Percentiles rank a stretch among this genome's conserved stretches.
Evolutionary conservation across 1,140 invertebrate genomes (phyloP).

Genomic region (Macrocentrus cingulum): DNA sequence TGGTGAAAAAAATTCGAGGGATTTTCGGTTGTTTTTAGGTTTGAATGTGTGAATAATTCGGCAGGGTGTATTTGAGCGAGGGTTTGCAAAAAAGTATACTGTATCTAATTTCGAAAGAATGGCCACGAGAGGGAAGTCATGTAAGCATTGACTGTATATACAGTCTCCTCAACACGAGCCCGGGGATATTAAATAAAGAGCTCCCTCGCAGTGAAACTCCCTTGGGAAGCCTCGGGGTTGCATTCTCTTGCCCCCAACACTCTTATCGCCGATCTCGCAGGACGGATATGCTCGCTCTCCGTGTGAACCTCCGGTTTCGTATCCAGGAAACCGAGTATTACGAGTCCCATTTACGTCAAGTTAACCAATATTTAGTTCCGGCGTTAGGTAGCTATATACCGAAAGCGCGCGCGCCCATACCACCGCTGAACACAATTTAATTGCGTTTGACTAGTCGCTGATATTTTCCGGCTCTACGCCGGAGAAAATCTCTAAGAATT

Average conservation of each 20-base stretch:
- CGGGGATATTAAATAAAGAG: slow-evolving; percentile 50
- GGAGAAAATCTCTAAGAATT: too few relatives aligned
- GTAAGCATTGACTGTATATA: slow-evolving; percentile 25
- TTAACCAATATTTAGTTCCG: slow-evolving; percentile 42
- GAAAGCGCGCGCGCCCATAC: too few relatives aligned
- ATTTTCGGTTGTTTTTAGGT: too few relatives aligned
- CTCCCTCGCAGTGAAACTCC: slow-evolving; percentile 20
- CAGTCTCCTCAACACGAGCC: slow-evolving; percentile 48
- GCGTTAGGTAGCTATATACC: too few relatives aligned
- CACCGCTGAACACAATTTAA: too few relatives aligned
- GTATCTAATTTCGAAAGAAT: slow-evolving; percentile 22
- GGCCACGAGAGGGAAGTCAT: slow-evolving; percentile 17
- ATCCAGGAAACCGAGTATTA: slow-evolving; percentile 36
- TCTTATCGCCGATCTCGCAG: slow-evolving; percentile 39
- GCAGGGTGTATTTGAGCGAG: too few relatives aligned
- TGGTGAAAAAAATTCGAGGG: too few relatives aligned
- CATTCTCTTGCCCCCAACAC: slow-evolving; percentile 24
- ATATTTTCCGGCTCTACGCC: too few relatives aligned
- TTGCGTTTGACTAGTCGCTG: too few relatives aligned
- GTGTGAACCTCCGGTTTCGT: slow-evolving; percentile 7
- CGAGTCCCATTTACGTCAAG: slow-evolving; percentile 39
- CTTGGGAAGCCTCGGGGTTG: slow-evolving; percentile 34
- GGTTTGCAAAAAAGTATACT: slow-evolving; percentile 8
- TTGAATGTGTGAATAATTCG: too few relatives aligned
- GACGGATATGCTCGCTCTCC: slow-evolving; percentile 35